Evolutionary conservation across 2,888 invertebrate species (phyloP), one percentile per base, ranked within the genome.

Genomic region (Rhingia campestris): DNA sequence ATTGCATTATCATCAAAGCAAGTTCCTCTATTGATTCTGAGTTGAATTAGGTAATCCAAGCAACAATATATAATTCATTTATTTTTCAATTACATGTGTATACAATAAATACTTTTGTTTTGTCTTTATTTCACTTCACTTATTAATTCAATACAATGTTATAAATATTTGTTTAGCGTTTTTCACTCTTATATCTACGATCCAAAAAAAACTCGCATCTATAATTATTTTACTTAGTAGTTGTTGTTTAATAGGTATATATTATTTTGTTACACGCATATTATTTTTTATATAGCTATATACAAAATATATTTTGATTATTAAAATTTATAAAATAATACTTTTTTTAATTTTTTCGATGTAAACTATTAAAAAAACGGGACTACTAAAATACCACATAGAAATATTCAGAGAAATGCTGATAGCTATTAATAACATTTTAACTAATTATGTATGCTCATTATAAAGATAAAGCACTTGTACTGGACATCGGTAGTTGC

Each of bases 401-500:
- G 12, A 37, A 43, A 30, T 66, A 14, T 61, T 33, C 0, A 33
- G 30, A 69, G 6, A 47, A 51, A 41, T 43, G 7, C 51, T 43
- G 6, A 39, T 41, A 35, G 37, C 4, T 45, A 47, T 64, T 59
- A 49, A 10, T 33, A 59, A 51, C 22, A 30, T 58, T 59, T 54
- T 32, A 9, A 37, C 37, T 45, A 53, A 33, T 74, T 33, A 43
- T 39, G 39, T 35, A 63, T 61, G 70, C 14, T 63, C 39, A 56
- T 64, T 53, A 64, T 43, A 81, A 70, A 66, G 51, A 54, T 82
- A 82, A 82, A 77, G 82, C 82, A 82, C 77, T 77, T 77, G 9
- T 51, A 73, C 45, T 82, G 67, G 63, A 73, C 64, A 73, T 76
- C 51, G 32, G 56, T 72, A 39, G 33, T 72, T 61, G 32, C 53